phyloP scores from a whole-genome alignment of 1,140 invertebrate genomes.

The Cyphomyrmex costatus region DNA sequence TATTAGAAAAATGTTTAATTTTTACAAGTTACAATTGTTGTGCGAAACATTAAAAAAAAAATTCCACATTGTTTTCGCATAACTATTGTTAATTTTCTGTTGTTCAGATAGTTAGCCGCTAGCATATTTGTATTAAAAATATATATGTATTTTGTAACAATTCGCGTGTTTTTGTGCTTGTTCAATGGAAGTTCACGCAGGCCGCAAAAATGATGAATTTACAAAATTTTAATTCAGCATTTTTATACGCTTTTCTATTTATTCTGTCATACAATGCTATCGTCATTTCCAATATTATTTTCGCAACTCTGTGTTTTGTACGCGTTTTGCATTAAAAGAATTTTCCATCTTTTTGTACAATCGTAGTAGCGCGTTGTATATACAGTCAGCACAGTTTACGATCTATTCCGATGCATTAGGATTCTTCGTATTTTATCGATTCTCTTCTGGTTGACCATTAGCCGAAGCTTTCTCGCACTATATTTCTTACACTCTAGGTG shows the following conservation, averaged over 20 bases:
- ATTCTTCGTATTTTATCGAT: slow-evolving; percentile 17
- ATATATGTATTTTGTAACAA: neutral
- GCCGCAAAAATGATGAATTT: neutral
- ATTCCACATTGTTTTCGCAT: slow-evolving; percentile 38
- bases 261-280: neutral
- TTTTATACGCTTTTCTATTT: slow-evolving; percentile 22
- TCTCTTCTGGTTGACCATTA: slow-evolving; percentile 48
- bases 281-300: neutral
- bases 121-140: neutral
- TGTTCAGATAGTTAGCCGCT: neutral
- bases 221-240: slow-evolving; percentile 23
- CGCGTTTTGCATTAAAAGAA: neutral
- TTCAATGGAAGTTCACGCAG: neutral
- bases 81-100: slow-evolving; percentile 41
- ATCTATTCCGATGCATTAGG: neutral
- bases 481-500: slow-evolving; percentile 59
- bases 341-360: neutral
- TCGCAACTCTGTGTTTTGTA: neutral
- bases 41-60: slow-evolving; percentile 26
- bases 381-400: neutral
- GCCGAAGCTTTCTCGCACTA: slow-evolving; percentile 29
- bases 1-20: neutral
- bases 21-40: slow-evolving; percentile 29
- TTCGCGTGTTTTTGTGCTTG: neutral
- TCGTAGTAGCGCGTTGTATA: neutral